Percentiles rank a stretch among this genome's conserved stretches.
phyloP scores from a whole-genome alignment of 2,797 vertebrate species.

The Trichosurus vulpecula region DNA sequence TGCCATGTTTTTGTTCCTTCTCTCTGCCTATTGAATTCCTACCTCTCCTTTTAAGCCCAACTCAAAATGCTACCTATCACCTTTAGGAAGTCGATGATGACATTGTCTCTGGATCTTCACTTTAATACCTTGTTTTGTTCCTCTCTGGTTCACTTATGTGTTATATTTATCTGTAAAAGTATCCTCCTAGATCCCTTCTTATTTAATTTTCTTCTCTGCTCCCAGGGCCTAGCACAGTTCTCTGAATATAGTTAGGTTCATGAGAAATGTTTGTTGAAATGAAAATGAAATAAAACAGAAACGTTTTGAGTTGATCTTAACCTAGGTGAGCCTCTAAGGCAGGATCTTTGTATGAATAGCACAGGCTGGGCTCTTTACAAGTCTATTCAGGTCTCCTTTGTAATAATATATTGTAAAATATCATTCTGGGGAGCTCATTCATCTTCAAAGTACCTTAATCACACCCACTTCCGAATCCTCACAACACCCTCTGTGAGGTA shows the following conservation, averaged over 20 bases:
- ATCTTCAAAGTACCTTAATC: slow-evolving; percentile 10
- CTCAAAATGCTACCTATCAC: background rate
- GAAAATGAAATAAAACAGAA: background rate
- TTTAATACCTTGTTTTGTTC: background rate
- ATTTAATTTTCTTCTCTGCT: background rate
- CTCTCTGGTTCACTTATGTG: background rate
- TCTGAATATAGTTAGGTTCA: background rate
- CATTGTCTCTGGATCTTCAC: background rate
- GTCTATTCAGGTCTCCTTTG: background rate
- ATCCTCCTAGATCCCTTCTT: background rate
- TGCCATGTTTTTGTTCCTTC: background rate
- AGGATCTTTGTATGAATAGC: background rate
- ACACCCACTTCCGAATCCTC: slow-evolving; percentile 13
- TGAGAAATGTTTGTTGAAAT: background rate
- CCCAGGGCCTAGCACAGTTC: background rate
- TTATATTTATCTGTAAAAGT: background rate
- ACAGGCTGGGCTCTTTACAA: background rate
- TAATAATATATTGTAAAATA: slow-evolving; percentile 17
- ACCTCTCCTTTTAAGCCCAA: background rate
- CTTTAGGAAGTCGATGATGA: background rate
- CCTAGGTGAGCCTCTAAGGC: background rate
- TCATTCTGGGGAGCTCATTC: slow-evolving; percentile 3
- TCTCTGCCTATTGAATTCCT: background rate
- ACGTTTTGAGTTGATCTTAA: background rate
- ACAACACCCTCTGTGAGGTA: slow-evolving; percentile 11